These are phyloP conservation scores for Drosophila robusta DNA, from an alignment of 2,888 invertebrate genomes.

Conservation along the genomic window DNA sequence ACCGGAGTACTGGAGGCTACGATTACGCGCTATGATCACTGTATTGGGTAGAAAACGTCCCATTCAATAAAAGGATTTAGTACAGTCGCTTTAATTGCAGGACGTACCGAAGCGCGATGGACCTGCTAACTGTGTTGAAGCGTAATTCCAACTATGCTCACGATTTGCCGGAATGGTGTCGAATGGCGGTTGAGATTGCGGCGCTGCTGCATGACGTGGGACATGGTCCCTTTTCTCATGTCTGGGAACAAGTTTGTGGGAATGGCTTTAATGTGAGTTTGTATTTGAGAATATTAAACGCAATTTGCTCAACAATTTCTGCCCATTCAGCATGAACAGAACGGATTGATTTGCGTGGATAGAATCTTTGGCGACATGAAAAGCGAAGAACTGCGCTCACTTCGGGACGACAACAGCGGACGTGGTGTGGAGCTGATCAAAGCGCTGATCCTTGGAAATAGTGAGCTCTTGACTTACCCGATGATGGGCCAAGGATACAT, in stretches of 20 bases:
- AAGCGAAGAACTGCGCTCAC: conserved; percentile 41
- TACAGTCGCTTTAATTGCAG: conserved; percentile 74
- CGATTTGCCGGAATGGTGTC: conserved; percentile 72
- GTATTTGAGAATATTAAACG: too few relatives aligned
- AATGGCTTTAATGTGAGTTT: conserved; percentile 47
- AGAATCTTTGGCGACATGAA: conserved; percentile 65
- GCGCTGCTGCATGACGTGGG: conserved; percentile 89
- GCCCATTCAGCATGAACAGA: conserved; percentile 75
- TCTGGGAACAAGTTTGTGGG: conserved; percentile 86
- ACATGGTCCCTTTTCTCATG: conserved; percentile 89
- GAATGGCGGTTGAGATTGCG: conserved; percentile 85
- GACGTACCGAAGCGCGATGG: conserved; percentile 86
- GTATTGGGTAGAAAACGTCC: conserved; percentile 78
- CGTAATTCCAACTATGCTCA: conserved; percentile 72
- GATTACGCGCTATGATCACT: conserved; percentile 88
- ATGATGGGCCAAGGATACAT: conserved; percentile 70
- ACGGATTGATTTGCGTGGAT: conserved; percentile 71
- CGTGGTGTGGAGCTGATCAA: conserved; percentile 79
- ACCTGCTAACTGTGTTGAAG: conserved; percentile 84
- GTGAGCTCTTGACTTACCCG: conserved; percentile 43
- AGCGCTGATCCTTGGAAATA: conserved; percentile 76
- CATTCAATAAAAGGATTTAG: background rate
- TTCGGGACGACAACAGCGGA: conserved; percentile 60
- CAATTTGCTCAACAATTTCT: background rate
- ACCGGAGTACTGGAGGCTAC: conserved; percentile 86